Evolutionary conservation across 2,797 vertebrate genomes (phyloP), one percentile per base, ranked within the genome.

Genomic region (Enteromius fasciolatus): DNA sequence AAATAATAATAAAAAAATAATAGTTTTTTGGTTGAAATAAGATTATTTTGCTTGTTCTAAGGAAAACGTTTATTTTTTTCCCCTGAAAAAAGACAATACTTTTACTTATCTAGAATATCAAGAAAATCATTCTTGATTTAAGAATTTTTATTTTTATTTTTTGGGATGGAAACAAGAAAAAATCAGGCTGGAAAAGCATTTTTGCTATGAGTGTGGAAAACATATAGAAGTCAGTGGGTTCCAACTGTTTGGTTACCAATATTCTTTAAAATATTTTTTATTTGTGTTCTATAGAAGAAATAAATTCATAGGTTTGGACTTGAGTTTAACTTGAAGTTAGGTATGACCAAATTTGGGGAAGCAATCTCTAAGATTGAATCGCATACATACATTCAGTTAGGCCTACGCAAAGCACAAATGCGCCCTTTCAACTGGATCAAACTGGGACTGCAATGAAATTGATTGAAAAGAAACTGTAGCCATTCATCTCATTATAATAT

Each of bases 401-500:
- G 36, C 36, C 36, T 39, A 67, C 8, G 17, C 10, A 18, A 25
- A 20, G 18, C 36, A 59, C 31, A 63, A 68, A 80, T n/a, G 52
- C 75, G 74, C 4, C 50, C 44, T 64, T 80, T 76, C 25, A 68
- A 80, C 54, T 61, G 44, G 69, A 75, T 83, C 69, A 73, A 57
- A 80, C 76, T 80, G 41, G 76, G 31, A 70, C 64, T 54, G 76
- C 59, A 76, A 64, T 80, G 20, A 83, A 83, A 80, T 48, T 82
- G 77, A 78, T 66, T 84, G 76, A 54, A 82, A 74, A 78, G 74
- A 82, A 85, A 85, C 46, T 73, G 70, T 59, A 61, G 50, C 76
- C 84, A 41, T 79, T 76, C 69, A 75, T 86, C 76, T 85, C 31
- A 59, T 81, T 81, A 78, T 74, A 82, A 82, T 81, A 73, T 73